A percentile compares a stretch with the other conserved stretches of the same genome.
These are phyloP conservation scores for Empis stercorea DNA, from an alignment of 2,888 invertebrate genomes.

Conservation along the genomic window DNA sequence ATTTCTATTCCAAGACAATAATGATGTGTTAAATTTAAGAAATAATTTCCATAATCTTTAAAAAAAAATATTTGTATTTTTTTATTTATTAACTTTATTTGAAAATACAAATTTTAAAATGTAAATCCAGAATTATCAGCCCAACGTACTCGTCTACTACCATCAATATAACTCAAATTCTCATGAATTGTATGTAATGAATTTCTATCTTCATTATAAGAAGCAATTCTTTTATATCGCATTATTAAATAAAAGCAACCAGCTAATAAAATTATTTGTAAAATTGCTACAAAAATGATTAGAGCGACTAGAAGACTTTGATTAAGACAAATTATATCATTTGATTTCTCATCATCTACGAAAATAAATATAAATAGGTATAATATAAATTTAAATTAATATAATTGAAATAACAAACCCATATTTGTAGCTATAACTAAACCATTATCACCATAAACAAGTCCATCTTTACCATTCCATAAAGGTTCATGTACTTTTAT, in stretches of 20 bases:
- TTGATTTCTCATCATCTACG: conserved; percentile 4
- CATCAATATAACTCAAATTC: conserved; percentile 50
- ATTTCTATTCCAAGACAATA: too few relatives aligned
- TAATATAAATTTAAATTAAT: conserved; percentile 6
- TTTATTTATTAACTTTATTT: too few relatives aligned
- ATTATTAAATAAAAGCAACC: conserved; percentile 42
- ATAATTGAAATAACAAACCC: conserved; percentile 22
- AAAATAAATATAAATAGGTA: conserved; percentile 1
- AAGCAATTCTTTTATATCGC: conserved; percentile 41
- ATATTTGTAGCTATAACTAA: conserved; percentile 44
- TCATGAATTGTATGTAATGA: conserved; percentile 40
- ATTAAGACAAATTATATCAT: conserved; percentile 45
- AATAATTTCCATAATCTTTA: too few relatives aligned
- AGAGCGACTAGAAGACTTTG: conserved; percentile 51
- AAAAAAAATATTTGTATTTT: too few relatives aligned
- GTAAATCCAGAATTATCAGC: conserved; percentile 41
- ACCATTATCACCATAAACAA: conserved; percentile 45
- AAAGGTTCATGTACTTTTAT: conserved; percentile 44
- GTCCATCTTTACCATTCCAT: neutral
- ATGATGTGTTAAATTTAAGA: too few relatives aligned
- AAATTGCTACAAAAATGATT: conserved; percentile 45
- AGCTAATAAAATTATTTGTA: conserved; percentile 43
- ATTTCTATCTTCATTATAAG: conserved; percentile 36
- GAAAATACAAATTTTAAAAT: conserved; percentile 15
- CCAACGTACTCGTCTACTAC: conserved; percentile 57